Evolutionary conservation across 2,888 invertebrate genomes (phyloP), one percentile per base, ranked within the genome.

Genomic region (Margaritifera margaritifera): DNA sequence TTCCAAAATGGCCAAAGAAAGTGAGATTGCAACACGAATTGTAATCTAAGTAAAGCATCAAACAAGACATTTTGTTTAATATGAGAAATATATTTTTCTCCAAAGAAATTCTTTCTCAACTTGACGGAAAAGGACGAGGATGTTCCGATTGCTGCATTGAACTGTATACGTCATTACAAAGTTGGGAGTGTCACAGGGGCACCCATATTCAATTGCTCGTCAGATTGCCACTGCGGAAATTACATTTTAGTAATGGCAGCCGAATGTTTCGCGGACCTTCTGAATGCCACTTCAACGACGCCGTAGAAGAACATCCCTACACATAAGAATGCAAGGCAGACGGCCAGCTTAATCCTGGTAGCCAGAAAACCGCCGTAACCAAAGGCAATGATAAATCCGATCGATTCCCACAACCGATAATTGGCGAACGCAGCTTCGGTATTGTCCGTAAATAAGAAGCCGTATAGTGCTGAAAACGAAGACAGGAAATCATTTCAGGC

Each of bases 351-450:
- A 0, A 93, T 91, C 64, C 92, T 90, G 0, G 95, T 94, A 84
- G 95, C 95, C 6, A 96, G 90, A 84, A 93, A 94, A 4, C 95
- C 94, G 59, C 94, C 95, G 69, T 94, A 93, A 0, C 93, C 93
- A 83, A 96, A 97, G 1, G 95, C 94, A 67, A 96, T 92, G 20
- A 96, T 95, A 70, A 96, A 96, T 64, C 97, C 97, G 0, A 95
- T 93, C 0, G 96, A 94, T 89, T 97, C 96, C 96, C 96, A 97
- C 62, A 97, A 90, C 15, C 96, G 92, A 90, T 97, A 97, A 91
- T 96, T 97, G 77, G 96, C 95, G 90, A 95, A 97, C 0, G 96
- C 95, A 0, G 96, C 96, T 86, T 96, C 96, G 84, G 96, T 94
- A 81, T 94, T 92, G 22, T 94, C 94, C 0, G 94, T 94, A 85